Evolutionary conservation across 2,797 vertebrate genomes (phyloP).

Genomic region (Capromys pilorides): DNA sequence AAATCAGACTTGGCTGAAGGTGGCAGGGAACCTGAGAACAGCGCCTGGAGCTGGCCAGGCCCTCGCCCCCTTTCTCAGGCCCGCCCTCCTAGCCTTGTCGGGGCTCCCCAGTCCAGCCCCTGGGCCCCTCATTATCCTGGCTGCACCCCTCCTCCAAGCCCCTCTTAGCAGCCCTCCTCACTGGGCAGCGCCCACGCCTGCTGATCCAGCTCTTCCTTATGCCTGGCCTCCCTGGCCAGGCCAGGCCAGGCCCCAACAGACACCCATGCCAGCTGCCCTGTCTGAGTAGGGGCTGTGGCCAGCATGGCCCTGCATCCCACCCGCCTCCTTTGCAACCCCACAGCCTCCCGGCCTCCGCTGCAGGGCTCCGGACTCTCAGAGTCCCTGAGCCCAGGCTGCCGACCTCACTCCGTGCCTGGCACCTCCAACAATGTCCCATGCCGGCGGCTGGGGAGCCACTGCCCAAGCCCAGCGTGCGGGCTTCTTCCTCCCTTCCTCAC

Average conservation of each 20-base stretch:
- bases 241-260: rapidly evolving
- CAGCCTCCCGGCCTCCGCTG: rapidly evolving
- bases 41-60: rapidly evolving
- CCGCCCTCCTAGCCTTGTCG: too few species aligned
- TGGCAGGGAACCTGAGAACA: not conserved
- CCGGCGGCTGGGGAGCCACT: rapidly evolving
- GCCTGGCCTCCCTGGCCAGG: rapidly evolving
- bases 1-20: too few species aligned
- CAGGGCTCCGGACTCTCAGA: rapidly evolving
- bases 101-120: not conserved
- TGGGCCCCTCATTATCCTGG: not conserved
- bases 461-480: not conserved
- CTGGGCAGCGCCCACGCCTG: rapidly evolving
- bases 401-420: not conserved
- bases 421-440: not conserved
- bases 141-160: not conserved
- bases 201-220: not conserved
- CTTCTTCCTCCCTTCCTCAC: too few species aligned
- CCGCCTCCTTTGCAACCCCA: not conserved
- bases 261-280: not conserved
- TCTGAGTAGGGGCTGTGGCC: rapidly evolving
- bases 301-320: rapidly evolving
- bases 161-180: rapidly evolving
- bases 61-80: not conserved
- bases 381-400: not conserved